Conservation (phyloP, 2,113 vertebrate genomes). For the Lasiurus cinereus region DNA sequence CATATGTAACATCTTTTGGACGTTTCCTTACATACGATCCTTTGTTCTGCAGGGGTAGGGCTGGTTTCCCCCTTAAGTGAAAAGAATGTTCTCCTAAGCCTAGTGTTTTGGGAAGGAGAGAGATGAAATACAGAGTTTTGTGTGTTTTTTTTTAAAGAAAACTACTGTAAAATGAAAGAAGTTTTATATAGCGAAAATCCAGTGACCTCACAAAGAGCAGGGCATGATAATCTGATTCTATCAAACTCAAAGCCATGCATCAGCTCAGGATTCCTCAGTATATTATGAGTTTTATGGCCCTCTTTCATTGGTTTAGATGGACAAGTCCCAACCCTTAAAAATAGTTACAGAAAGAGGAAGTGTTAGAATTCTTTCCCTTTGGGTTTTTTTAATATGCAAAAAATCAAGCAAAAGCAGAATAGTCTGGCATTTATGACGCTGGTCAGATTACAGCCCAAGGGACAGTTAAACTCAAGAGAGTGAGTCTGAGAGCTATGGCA, state of each 20-base stretch:
- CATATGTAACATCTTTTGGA: constrained; percentile 40
- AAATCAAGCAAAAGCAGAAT: constrained; percentile 17
- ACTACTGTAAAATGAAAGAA: constrained; percentile 8
- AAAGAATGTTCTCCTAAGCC: constrained; percentile 24
- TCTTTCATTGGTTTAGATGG: constrained; percentile 2
- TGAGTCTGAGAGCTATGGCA: background rate
- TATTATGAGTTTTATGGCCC: background rate
- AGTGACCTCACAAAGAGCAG: background rate
- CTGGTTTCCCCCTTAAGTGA: background rate
- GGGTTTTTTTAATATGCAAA: constrained; percentile 27
- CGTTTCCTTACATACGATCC: constrained; percentile 20
- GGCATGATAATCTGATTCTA: background rate
- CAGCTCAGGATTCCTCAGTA: background rate
- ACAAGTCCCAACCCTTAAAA: constrained; percentile 4
- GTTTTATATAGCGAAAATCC: constrained; percentile 9
- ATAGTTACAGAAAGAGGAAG: constrained; percentile 2
- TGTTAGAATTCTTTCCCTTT: constrained; percentile 28
- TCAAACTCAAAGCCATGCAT: background rate
- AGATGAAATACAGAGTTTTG: constrained; percentile 51
- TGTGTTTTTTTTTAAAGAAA: background rate
- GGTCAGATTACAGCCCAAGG: constrained; percentile 22
- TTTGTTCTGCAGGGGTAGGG: background rate
- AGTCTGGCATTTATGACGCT: constrained; percentile 28
- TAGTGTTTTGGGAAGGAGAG: background rate
- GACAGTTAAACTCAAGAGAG: background rate